These are phyloP conservation scores for Drosophila mojavensis DNA, from an alignment of 1,140 invertebrate genomes.

Conservation along the genomic window DNA sequence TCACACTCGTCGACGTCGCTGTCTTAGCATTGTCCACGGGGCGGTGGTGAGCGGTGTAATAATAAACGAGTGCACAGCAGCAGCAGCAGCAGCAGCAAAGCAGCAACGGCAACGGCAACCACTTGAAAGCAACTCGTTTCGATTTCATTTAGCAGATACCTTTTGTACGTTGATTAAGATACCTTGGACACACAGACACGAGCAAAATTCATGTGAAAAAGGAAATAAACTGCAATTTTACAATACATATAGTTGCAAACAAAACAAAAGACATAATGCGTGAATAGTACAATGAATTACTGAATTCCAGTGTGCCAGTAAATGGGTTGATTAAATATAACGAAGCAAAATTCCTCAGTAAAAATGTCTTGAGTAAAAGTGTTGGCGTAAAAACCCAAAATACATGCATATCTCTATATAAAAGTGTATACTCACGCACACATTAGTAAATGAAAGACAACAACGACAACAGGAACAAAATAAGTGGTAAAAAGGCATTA, in stretches of 20 bases:
- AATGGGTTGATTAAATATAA: conserved; percentile 30
- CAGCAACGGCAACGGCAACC: conserved; percentile 75
- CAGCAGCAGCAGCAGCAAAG: conserved; percentile 53
- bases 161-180: conserved; percentile 83
- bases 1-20: conserved; percentile 58
- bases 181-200: conserved; percentile 69
- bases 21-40: conserved; percentile 55
- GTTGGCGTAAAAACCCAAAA: conserved; percentile 67
- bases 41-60: conserved; percentile 66
- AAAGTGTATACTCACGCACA: conserved; percentile 38
- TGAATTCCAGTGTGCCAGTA: conserved; percentile 62
- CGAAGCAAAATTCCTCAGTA: conserved; percentile 50
- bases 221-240: conserved; percentile 58
- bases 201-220: conserved; percentile 52
- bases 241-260: conserved; percentile 27
- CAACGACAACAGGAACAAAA: not conserved
- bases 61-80: conserved; percentile 77
- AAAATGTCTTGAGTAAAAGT: conserved; percentile 77
- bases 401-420: conserved; percentile 26
- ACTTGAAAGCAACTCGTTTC: conserved; percentile 83
- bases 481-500: conserved; percentile 65
- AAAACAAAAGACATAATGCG: conserved; percentile 24
- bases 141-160: conserved; percentile 84
- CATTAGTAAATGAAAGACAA: conserved; percentile 28
- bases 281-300: conserved; percentile 21